Percentiles rank a stretch among this genome's conserved stretches.
phyloP scores from a whole-genome alignment of 2,113 vertebrate genomes.

The Eira barbara region DNA sequence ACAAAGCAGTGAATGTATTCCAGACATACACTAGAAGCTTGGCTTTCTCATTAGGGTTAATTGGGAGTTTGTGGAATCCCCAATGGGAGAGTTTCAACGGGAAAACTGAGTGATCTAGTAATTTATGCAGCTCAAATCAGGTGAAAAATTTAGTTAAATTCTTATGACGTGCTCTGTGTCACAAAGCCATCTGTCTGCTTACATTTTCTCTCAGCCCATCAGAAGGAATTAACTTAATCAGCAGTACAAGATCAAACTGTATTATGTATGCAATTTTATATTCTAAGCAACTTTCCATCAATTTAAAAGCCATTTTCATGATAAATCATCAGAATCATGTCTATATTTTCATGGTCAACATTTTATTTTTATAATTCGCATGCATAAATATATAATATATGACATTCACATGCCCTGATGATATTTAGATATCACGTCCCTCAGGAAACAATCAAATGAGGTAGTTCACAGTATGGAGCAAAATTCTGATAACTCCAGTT shows the following conservation, averaged over 20 bases:
- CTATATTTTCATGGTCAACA: constrained; percentile 24
- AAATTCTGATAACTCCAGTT: not conserved
- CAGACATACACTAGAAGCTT: not conserved
- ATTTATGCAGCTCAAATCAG: constrained; percentile 45
- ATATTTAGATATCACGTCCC: constrained; percentile 14
- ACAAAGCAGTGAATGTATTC: not conserved
- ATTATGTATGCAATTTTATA: constrained; percentile 28
- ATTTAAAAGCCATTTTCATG: constrained; percentile 15
- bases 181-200: not conserved
- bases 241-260: constrained; percentile 26
- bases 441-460: constrained; percentile 10
- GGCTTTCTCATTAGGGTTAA: constrained; percentile 13
- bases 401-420: not conserved
- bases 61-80: not conserved
- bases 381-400: not conserved
- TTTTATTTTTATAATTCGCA: constrained; percentile 35
- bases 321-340: constrained; percentile 45
- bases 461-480: not conserved
- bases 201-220: constrained; percentile 19
- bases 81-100: not conserved
- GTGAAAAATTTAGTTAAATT: constrained; percentile 51
- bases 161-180: not conserved
- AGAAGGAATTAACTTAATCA: constrained; percentile 52
- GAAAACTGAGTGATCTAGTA: not conserved
- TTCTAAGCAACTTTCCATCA: constrained; percentile 13